These are phyloP conservation scores for Nerophis ophidion DNA, from an alignment of 2,113 vertebrate species.

Conservation along the genomic window DNA sequence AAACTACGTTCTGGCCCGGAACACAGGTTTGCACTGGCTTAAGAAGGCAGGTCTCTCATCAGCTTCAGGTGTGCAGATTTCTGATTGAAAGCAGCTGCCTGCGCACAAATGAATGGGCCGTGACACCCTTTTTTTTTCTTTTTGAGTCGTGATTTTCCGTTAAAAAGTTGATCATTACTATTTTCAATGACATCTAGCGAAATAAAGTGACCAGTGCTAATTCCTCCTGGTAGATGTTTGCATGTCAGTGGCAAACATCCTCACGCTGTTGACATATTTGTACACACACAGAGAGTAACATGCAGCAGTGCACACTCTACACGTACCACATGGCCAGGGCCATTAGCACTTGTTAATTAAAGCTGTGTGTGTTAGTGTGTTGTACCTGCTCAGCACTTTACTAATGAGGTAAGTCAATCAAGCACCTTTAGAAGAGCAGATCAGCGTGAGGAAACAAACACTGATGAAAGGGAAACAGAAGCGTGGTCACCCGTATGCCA, in stretches of 20 bases:
- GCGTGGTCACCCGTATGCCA: background rate
- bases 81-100: too few species aligned
- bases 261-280: conserved; percentile 35
- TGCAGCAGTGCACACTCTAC: conserved; percentile 15
- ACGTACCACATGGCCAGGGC: conserved; percentile 34
- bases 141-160: too few species aligned
- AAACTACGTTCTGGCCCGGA: too few species aligned
- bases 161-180: too few species aligned
- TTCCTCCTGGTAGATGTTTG: conserved; percentile 11
- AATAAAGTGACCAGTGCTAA: conserved; percentile 28
- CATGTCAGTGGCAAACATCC: conserved; percentile 31
- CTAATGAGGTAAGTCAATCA: conserved; percentile 64
- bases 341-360: conserved; percentile 65
- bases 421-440: conserved; percentile 49
- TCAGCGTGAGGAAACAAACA: conserved; percentile 29
- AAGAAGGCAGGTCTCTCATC: too few species aligned
- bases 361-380: conserved; percentile 54
- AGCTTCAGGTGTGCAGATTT: too few species aligned
- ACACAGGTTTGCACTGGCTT: too few species aligned
- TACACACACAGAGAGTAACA: conserved; percentile 21
- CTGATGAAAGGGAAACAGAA: conserved; percentile 23
- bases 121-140: too few species aligned
- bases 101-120: too few species aligned
- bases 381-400: conserved; percentile 65
- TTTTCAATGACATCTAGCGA: too few species aligned